Evolutionary conservation across 2,113 vertebrate species (phyloP).

Genomic region (Pteruthius melanotis): DNA sequence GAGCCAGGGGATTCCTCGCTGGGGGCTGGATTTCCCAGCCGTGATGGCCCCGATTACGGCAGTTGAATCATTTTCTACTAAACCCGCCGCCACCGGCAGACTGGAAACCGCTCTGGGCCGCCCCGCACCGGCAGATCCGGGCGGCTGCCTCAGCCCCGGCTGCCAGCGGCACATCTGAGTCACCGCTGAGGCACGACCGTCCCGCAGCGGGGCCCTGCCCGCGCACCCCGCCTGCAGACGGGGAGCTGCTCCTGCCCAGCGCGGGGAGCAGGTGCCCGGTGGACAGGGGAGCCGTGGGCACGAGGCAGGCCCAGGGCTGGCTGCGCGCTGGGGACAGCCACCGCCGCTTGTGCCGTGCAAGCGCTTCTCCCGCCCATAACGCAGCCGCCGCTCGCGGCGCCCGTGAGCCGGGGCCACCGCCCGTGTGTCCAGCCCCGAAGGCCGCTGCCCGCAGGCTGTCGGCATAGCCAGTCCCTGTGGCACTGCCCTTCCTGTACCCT

Average conservation of each 20-base stretch:
- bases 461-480: accelerated
- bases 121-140: background rate
- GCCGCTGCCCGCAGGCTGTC: background rate
- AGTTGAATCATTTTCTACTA: slow-evolving; percentile 54
- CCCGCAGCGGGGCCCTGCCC: background rate
- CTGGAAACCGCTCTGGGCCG: background rate
- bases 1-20: slow-evolving; percentile 42
- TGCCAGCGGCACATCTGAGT: slow-evolving; percentile 1
- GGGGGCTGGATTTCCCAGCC: slow-evolving; percentile 43
- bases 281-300: background rate
- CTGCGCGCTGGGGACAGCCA: background rate
- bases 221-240: background rate
- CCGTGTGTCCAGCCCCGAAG: accelerated
- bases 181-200: background rate
- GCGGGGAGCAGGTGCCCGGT: background rate
- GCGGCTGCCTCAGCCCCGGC: background rate
- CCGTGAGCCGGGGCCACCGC: accelerated
- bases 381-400: accelerated
- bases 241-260: background rate
- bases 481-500: background rate
- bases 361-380: accelerated
- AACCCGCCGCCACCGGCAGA: background rate
- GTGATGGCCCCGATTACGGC: slow-evolving; percentile 14
- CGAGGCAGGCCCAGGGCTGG: background rate
- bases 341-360: background rate